These are phyloP conservation scores for Gambelia wislizenii DNA, from an alignment of 2,797 vertebrate species.

Conservation along the genomic window DNA sequence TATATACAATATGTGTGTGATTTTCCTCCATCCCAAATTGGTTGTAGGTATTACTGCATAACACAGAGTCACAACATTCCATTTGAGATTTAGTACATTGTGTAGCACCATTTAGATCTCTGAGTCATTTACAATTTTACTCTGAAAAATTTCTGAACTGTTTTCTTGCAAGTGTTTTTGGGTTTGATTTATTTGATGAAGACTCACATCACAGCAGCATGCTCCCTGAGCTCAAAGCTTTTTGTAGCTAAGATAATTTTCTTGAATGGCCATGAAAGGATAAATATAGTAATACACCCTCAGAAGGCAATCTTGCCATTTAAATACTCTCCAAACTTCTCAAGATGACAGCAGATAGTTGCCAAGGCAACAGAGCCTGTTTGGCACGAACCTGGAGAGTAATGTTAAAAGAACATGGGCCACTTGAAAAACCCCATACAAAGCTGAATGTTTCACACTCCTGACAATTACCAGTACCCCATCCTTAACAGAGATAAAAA, in stretches of 20 bases:
- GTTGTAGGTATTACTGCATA: conserved; percentile 17
- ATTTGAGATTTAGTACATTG: conserved; percentile 22
- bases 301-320: conserved; percentile 53
- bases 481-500: conserved; percentile 19
- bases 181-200: conserved; percentile 19
- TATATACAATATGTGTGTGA: neutral
- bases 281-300: conserved; percentile 54
- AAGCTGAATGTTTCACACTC: conserved; percentile 20
- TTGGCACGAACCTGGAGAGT: neutral
- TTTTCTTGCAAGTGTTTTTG: conserved; percentile 17
- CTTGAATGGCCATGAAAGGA: conserved; percentile 54
- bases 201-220: conserved; percentile 9
- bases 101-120: conserved; percentile 23
- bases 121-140: neutral
- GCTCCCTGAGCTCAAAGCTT: conserved; percentile 22
- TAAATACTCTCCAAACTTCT: conserved; percentile 44
- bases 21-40: neutral
- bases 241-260: conserved; percentile 31
- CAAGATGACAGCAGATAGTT: conserved; percentile 38
- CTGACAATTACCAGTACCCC: conserved; percentile 16
- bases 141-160: conserved; percentile 14
- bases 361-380: conserved; percentile 47
- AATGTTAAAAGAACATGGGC: conserved; percentile 40
- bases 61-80: conserved; percentile 27
- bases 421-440: conserved; percentile 42